phyloP scores from a whole-genome alignment of 2,113 vertebrate species.

The Grus americana region DNA sequence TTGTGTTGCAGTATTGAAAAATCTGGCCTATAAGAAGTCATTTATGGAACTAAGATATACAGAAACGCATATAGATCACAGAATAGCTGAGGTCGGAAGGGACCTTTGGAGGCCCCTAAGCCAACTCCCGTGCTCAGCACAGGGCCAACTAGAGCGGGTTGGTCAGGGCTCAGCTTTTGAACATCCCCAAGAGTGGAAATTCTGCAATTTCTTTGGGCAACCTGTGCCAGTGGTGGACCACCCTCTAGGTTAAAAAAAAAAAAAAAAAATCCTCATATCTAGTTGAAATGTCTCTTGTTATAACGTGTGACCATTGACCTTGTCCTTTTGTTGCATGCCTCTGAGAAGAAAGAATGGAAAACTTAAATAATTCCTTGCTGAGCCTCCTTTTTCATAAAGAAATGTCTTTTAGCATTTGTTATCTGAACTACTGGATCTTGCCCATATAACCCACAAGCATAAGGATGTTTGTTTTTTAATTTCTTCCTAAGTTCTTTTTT shows the following conservation, averaged over 20 bases:
- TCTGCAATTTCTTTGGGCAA: background rate
- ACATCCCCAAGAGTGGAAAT: background rate
- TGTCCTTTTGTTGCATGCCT: background rate
- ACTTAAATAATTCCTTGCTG: background rate
- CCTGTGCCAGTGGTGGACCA: background rate
- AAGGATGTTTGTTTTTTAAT: background rate
- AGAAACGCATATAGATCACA: background rate
- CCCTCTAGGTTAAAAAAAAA: too few relatives aligned
- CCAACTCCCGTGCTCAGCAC: background rate
- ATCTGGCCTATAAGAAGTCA: background rate
- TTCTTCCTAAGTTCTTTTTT: background rate
- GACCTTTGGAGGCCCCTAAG: background rate
- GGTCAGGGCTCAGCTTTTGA: background rate
- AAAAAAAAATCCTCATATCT: background rate
- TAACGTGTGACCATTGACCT: background rate
- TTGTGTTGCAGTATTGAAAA: background rate
- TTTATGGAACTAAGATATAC: background rate
- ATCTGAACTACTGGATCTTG: background rate
- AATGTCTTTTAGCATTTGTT: background rate
- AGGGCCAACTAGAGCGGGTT: background rate
- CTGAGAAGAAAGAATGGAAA: background rate
- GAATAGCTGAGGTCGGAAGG: background rate
- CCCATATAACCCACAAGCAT: background rate
- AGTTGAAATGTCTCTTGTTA: background rate
- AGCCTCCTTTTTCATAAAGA: background rate